Evolutionary conservation across 2,888 invertebrate species (phyloP).

Genomic region (Noctua janthina): DNA sequence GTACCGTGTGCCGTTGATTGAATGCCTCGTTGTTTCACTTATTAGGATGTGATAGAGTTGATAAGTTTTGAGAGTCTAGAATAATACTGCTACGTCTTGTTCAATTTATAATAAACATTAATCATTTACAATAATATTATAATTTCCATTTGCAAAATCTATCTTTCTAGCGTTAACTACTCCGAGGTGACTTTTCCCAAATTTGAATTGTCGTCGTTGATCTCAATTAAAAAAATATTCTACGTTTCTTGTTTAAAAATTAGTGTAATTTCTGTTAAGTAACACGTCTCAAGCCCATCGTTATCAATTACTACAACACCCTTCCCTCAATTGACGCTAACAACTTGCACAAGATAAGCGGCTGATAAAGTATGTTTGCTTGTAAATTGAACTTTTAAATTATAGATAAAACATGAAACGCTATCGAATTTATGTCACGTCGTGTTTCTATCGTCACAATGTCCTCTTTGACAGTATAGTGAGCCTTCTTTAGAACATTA

Average conservation of each 20-base stretch:
- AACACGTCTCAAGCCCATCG: conserved; percentile 12
- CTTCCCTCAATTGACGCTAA: conserved; percentile 37
- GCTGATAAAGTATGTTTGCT: conserved; percentile 49
- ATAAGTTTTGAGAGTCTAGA: conserved; percentile 3
- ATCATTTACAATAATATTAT: neutral
- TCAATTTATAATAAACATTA: neutral
- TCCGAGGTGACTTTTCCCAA: neutral
- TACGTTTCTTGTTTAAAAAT: neutral
- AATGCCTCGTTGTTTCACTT: neutral
- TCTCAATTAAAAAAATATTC: neutral
- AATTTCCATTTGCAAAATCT: neutral
- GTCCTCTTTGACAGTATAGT: neutral
- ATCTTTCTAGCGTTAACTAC: neutral
- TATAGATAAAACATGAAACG: conserved; percentile 25
- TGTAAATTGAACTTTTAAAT: conserved; percentile 39
- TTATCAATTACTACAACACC: conserved; percentile 55
- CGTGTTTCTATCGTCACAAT: conserved; percentile 1
- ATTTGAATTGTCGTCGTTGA: too few species aligned
- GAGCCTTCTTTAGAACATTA: neutral
- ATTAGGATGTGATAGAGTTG: neutral
- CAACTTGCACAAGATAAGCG: conserved; percentile 56
- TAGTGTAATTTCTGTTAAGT: conserved; percentile 8
- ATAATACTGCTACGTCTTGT: neutral
- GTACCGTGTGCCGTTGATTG: neutral
- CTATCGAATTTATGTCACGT: conserved; percentile 26